These are phyloP conservation scores for Drosophila suzukii DNA, from an alignment of 1,140 invertebrate species.

Conservation along the genomic window DNA sequence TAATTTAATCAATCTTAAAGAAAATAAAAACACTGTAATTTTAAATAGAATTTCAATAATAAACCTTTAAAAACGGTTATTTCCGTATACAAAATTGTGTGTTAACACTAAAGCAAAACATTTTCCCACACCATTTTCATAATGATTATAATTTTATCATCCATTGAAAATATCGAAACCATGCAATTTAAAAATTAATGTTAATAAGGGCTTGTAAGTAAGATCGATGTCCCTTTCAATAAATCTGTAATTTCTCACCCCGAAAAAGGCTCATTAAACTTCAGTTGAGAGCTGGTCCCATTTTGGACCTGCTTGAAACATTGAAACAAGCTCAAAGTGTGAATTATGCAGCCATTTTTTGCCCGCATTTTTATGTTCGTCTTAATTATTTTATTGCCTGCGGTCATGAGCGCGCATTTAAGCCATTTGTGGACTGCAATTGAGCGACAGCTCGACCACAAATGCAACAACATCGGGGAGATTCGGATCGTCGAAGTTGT, in stretches of 20 bases:
- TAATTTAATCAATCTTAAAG: too few species aligned
- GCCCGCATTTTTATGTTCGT: constrained; percentile 49
- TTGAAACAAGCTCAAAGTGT: constrained; percentile 63
- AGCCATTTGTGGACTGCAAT: constrained; percentile 76
- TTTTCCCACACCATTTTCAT: not conserved
- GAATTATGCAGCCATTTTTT: constrained; percentile 76
- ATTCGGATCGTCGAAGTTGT: constrained; percentile 66
- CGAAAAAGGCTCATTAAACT: constrained; percentile 10
- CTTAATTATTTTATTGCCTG: constrained; percentile 82
- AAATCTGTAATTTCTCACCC: not conserved
- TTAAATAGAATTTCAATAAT: too few species aligned
- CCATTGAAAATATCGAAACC: not conserved
- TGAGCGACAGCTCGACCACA: constrained; percentile 57
- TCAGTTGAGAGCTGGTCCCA: constrained; percentile 20
- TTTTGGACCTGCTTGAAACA: constrained; percentile 33
- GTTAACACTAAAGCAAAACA: too few species aligned
- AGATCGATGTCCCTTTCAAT: not conserved
- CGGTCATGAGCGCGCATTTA: constrained; percentile 81
- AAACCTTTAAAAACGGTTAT: too few species aligned
- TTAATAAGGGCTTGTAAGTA: not conserved
- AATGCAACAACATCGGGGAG: constrained; percentile 39
- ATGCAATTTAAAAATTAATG: not conserved
- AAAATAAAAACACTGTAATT: too few species aligned
- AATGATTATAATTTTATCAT: not conserved
- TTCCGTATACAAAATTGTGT: too few species aligned